Evolutionary conservation across 1,140 invertebrate species (phyloP), one percentile per base, ranked within the genome.

Genomic region (Cecropterus lyciades): DNA sequence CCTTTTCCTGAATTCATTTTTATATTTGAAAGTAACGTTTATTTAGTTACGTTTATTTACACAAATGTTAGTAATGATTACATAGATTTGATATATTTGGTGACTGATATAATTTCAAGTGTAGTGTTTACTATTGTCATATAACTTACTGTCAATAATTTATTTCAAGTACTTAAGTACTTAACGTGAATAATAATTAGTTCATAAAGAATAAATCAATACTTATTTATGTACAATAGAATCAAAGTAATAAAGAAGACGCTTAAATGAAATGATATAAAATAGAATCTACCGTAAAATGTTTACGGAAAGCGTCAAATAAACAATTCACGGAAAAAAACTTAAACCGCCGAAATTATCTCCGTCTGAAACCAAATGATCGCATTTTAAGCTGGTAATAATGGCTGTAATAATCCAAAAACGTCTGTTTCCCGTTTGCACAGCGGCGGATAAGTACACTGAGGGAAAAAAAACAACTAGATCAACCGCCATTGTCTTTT

Each of bases 401-500:
- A 62, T 62, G 33, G 13, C 46, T 9, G 46, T 63, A 51, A 52
- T 63, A 63, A 63, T 63, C 45, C 59, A 63, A 63, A 63, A 52
- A 51, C 59, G 59, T 63, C 59, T 51, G 48, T 63, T 63, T 52
- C 48, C 59, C 59, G 59, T 63, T 52, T 49, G 46, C 59, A 40
- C 14, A 33, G 24, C 42, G 45, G 46, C 46, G 59, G 48, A 52
- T 52, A 63, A 51, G 33, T 51, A n/a, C n/a, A n/a, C n/a, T n/a
- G 48, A 63, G 27, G 49, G 17, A 63, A 63, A 63, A 63, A 63
- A 51, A n/a, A n/a, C 48, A 52, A 63, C 59, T 63, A 63, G 59
- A 63, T 63, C 59, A 51, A 52, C 59, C 45, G 48, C 46, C 33
- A 63, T 63, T 63, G 48, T 63, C 59, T 63, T 62, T 63, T 63